Conservation (phyloP, 2,888 invertebrate genomes). For the Orthonevra nobilis region DNA sequence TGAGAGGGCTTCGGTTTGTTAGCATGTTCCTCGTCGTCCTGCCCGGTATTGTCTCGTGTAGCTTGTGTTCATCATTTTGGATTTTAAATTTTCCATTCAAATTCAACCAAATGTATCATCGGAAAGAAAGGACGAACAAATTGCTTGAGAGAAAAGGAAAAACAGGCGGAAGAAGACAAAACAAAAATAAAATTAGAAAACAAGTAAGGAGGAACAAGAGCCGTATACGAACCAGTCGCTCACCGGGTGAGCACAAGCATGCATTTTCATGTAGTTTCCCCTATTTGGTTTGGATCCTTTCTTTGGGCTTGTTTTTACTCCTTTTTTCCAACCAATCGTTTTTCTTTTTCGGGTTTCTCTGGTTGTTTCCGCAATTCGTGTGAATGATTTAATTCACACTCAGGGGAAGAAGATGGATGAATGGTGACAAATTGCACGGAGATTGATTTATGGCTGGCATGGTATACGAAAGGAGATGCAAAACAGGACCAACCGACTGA, state of each 20-base stretch:
- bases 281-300: slow-evolving; percentile 5
- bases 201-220: slow-evolving; percentile 42
- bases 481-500: too few species aligned
- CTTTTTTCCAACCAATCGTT: slow-evolving; percentile 8
- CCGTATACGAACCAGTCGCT: slow-evolving; percentile 57
- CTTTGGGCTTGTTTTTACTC: background rate
- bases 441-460: slow-evolving; percentile 55
- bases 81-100: slow-evolving; percentile 43
- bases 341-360: too few species aligned
- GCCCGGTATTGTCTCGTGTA: too few species aligned
- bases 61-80: slow-evolving; percentile 23
- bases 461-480: slow-evolving; percentile 29
- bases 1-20: slow-evolving; percentile 19
- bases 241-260: slow-evolving; percentile 43
- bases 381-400: slow-evolving; percentile 60
- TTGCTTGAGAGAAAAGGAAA: slow-evolving; percentile 13
- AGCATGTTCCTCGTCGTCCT: slow-evolving; percentile 17
- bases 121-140: slow-evolving; percentile 37
- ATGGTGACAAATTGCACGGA: slow-evolving; percentile 64
- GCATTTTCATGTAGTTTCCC: slow-evolving; percentile 31
- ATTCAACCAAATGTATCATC: slow-evolving; percentile 52
- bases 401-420: slow-evolving; percentile 50
- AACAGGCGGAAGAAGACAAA: background rate
- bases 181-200: background rate
- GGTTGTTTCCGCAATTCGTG: slow-evolving; percentile 37